Evolutionary conservation across 2,113 vertebrate species (phyloP).

Genomic region (Eulacestoma nigropectus): DNA sequence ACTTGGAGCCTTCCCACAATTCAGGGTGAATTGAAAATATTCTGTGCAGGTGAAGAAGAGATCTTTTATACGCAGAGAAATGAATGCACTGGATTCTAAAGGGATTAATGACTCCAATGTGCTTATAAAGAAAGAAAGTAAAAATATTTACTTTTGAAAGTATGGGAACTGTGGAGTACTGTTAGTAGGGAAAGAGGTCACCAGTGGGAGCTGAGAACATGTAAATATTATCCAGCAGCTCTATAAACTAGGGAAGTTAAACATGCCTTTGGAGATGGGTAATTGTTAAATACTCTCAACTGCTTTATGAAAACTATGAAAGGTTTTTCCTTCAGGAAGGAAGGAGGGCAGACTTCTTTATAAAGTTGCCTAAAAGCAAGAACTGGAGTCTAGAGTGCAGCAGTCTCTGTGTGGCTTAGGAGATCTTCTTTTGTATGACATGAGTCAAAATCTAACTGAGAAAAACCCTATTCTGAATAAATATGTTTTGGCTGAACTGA

Average conservation of each 20-base stretch:
- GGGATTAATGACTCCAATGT: neutral
- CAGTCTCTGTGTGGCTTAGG: neutral
- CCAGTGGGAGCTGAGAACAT: neutral
- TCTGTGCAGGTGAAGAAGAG: neutral
- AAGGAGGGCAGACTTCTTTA: neutral
- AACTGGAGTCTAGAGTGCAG: neutral
- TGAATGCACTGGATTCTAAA: neutral
- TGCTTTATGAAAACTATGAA: neutral
- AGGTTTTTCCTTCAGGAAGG: neutral
- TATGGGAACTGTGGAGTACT: neutral
- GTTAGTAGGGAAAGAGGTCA: neutral
- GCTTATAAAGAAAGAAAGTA: neutral
- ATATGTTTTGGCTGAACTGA: neutral
- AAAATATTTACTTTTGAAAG: slow-evolving; percentile 38
- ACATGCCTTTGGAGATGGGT: neutral
- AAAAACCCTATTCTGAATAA: neutral
- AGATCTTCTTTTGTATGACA: neutral
- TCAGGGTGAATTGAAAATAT: neutral
- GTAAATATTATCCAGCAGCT: slow-evolving; percentile 33
- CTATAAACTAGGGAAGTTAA: neutral
- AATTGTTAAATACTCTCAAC: neutral
- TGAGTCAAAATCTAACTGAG: neutral
- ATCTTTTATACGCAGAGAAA: neutral
- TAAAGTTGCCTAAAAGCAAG: neutral
- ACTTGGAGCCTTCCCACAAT: neutral